These are phyloP conservation scores for Arenicola marina DNA, from an alignment of 2,888 invertebrate genomes.

Conservation along the genomic window DNA sequence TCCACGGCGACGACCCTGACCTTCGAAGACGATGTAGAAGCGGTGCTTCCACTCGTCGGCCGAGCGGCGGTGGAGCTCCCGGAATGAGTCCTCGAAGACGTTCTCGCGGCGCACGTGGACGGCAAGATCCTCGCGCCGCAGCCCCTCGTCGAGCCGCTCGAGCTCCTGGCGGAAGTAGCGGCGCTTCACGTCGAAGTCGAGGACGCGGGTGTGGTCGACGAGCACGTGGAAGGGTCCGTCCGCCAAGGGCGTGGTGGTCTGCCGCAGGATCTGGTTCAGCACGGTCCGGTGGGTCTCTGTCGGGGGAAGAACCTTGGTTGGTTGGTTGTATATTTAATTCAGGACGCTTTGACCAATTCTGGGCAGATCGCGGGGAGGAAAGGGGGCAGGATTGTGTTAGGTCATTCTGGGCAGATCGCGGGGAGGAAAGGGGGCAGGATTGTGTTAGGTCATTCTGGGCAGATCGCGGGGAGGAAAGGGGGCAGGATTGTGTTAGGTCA, in stretches of 20 bases:
- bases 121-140: constrained; percentile 74
- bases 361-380: no score
- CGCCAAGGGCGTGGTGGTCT: constrained; percentile 72
- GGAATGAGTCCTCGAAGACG: constrained; percentile 87
- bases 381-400: no score
- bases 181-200: constrained; percentile 89
- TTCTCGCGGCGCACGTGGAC: constrained; percentile 82
- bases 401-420: no score
- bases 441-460: no score
- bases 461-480: no score
- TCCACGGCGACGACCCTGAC: constrained; percentile 63
- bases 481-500: no score
- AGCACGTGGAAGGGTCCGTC: constrained; percentile 87
- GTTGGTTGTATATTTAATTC: no score
- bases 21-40: constrained; percentile 90
- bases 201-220: constrained; percentile 82
- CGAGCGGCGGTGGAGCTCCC: constrained; percentile 79
- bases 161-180: constrained; percentile 85
- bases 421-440: no score
- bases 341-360: no score
- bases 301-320: not conserved
- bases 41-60: constrained; percentile 90
- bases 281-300: constrained; percentile 83
- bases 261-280: constrained; percentile 84
- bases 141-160: constrained; percentile 75